A percentile compares a stretch with the other conserved stretches of the same genome.
phyloP scores from a whole-genome alignment of 2,888 invertebrate species.

The Drosophila buzzatii region DNA sequence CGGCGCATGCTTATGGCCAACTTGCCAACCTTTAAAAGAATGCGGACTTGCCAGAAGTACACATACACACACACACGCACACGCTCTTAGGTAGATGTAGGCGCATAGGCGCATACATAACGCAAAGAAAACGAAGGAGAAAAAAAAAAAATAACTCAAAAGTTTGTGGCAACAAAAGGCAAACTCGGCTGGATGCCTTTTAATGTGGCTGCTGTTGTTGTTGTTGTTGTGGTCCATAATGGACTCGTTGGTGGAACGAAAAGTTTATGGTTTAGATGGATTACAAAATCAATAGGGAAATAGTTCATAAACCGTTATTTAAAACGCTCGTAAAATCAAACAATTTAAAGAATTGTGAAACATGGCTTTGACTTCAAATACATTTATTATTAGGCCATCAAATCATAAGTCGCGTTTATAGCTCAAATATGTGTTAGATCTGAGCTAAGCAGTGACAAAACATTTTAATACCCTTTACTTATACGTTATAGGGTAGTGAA shows the following conservation, averaged over 20 bases:
- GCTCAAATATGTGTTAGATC: background rate
- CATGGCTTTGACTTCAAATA: background rate
- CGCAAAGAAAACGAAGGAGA: slow-evolving; percentile 56
- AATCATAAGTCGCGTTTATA: background rate
- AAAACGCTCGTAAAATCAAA: slow-evolving; percentile 8
- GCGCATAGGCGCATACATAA: slow-evolving; percentile 56
- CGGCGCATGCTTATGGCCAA: slow-evolving; percentile 54
- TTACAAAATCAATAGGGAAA: background rate
- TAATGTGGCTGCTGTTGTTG: slow-evolving; percentile 21
- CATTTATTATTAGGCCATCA: background rate
- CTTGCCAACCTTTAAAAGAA: slow-evolving; percentile 84
- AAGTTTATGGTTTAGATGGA: slow-evolving; percentile 34
- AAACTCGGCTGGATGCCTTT: slow-evolving; percentile 62
- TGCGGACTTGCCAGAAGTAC: slow-evolving; percentile 82
- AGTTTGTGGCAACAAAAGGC: slow-evolving; percentile 73
- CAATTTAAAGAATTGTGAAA: background rate
- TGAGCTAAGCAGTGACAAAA: background rate
- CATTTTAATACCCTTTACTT: background rate
- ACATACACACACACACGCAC: slow-evolving; percentile 37
- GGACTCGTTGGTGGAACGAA: slow-evolving; percentile 29
- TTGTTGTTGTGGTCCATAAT: slow-evolving; percentile 11
- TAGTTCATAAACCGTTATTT: background rate
- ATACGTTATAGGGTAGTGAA: too few relatives aligned
- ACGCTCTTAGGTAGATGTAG: slow-evolving; percentile 30
- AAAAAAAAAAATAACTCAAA: slow-evolving; percentile 78